A percentile compares a stretch with the other conserved stretches of the same genome.
Conservation (phyloP, 1,140 invertebrate genomes). For the Lordiphosa mommai region DNA sequence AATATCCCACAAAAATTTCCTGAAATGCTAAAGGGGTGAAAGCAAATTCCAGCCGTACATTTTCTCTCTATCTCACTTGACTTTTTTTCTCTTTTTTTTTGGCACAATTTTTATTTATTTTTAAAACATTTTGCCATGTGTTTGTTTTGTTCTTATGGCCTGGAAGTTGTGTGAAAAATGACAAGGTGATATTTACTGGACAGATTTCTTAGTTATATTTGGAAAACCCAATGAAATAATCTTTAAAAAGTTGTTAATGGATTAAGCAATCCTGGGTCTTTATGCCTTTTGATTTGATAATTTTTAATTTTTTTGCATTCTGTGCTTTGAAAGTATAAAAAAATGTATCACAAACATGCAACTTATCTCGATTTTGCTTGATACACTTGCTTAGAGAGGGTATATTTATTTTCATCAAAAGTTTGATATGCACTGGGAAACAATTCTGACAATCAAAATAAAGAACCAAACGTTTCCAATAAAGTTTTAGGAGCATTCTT, state of each 20-base stretch:
- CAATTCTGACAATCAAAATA: neutral
- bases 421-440: neutral
- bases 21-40: constrained; percentile 35
- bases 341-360: no score
- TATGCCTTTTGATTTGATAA: neutral
- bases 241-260: constrained; percentile 31
- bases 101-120: constrained; percentile 69
- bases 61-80: constrained; percentile 2
- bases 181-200: constrained; percentile 39
- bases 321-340: no score
- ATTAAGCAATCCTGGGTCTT: constrained; percentile 10
- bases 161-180: no score
- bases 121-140: constrained; percentile 40
- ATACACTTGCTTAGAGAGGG: no score
- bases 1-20: constrained; percentile 25
- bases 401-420: no score
- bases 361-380: no score
- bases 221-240: constrained; percentile 24
- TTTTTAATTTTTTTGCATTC: neutral
- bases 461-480: no score
- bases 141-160: constrained; percentile 11
- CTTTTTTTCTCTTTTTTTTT: constrained; percentile 21
- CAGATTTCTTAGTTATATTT: constrained; percentile 10
- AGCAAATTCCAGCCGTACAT: constrained; percentile 22
- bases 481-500: no score